Percentiles rank a stretch among this genome's conserved stretches.
Conservation (phyloP, 2,797 vertebrate genomes). For the Esox masquinongy region DNA sequence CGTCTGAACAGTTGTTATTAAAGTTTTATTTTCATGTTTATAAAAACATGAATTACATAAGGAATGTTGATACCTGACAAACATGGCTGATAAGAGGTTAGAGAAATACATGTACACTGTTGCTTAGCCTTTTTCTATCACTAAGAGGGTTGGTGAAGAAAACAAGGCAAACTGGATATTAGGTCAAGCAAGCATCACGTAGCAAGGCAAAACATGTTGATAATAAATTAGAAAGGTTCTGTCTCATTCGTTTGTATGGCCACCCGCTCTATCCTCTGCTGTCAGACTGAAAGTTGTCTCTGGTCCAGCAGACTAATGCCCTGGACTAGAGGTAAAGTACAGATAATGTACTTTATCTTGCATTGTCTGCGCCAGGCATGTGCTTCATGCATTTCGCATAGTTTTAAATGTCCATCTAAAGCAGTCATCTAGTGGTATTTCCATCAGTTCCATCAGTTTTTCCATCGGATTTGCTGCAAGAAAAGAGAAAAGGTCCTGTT, state of each 20-base stretch:
- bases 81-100: background rate
- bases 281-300: background rate
- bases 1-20: background rate
- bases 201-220: background rate
- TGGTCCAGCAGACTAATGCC: background rate
- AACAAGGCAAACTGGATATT: conserved; percentile 26
- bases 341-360: background rate
- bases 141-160: conserved; percentile 25
- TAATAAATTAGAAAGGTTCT: background rate
- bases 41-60: conserved; percentile 11
- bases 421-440: background rate
- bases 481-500: conserved; percentile 25
- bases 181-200: background rate
- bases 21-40: conserved; percentile 8
- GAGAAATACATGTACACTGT: background rate
- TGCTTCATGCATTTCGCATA: background rate
- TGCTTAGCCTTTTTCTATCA: background rate
- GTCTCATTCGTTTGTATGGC: background rate
- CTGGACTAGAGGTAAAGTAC: background rate
- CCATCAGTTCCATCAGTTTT: too few relatives aligned
- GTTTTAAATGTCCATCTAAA: conserved; percentile 12
- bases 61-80: conserved; percentile 7
- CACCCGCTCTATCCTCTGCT: background rate
- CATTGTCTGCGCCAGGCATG: background rate
- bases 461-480: conserved; percentile 94